Base-by-base conservation (phyloP, 2,888 invertebrate species). In the Neuroscelio doddi region DNA sequence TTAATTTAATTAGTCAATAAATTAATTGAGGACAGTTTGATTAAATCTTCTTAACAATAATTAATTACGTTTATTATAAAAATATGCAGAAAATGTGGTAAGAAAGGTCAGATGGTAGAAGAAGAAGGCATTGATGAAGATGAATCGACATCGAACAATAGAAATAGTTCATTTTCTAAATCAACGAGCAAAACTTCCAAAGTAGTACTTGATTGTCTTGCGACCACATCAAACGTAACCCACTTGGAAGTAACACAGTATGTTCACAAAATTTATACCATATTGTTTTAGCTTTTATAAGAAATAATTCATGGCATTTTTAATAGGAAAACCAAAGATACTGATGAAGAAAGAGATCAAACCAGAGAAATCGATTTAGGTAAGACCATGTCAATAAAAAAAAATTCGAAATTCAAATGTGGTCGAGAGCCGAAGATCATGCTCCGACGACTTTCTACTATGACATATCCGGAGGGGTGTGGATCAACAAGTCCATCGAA, bases 361-460 rank as follows among this genome's bases (percentile, higher is more conserved):
- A 14, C 14, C 12, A 14, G 14, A 36, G 8, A 21, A 21, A 21
- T 2, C 5, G 2, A 5, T 21, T 21, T 21, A 21, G 5, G 5
- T 21, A 21, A 21, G 21, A 21, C 21, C 21, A 21, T 21, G 21
- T 21, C 3, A 21, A 21, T 21, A 21, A 21, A 5, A 21, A n/a
- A 21, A 2, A 21, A 21, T 21, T 15, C 14, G 36, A 7, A 4
- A 10, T 7, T 14, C 14, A 14, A 17, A 3, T 32, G 41, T n/a
- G 46, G 46, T 26, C 49, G 56, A 32, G 29, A 58, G 9, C 78
- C 80, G 3, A 71, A 53, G 61, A 69, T 82, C 42, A 64, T 76
- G 29, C 59, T 81, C 0, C 66, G 75, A 1, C 72, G 77, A 72
- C 27, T 80, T 5, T 74, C 80, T 2, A 41, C 66, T n/a, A 68